Conservation (phyloP, 2,888 invertebrate genomes). For the Zootermopsis nevadensis region DNA sequence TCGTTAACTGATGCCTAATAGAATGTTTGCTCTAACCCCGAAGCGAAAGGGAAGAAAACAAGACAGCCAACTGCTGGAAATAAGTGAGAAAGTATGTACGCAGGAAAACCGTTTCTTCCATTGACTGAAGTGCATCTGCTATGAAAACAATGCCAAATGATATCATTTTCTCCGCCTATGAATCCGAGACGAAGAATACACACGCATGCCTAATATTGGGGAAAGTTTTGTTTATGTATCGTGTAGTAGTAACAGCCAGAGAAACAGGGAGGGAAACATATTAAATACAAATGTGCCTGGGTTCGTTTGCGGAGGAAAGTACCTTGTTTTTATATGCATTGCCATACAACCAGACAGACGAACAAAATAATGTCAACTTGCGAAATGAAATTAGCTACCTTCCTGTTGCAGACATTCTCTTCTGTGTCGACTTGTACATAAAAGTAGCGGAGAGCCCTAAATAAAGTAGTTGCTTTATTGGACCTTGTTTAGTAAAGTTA, state of each 20-base stretch:
- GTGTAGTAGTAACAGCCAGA: not conserved
- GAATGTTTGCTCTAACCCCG: constrained; percentile 1
- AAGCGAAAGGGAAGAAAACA: not conserved
- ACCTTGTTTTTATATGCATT: not conserved
- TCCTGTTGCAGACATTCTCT: not conserved
- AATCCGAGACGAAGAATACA: not conserved
- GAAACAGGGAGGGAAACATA: not conserved
- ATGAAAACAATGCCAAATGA: not conserved
- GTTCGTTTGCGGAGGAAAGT: not conserved
- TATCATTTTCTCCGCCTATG: not conserved
- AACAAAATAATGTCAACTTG: not conserved
- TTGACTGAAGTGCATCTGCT: too few species aligned
- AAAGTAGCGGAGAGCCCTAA: not conserved
- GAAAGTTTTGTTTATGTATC: too few species aligned
- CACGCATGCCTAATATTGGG: too few species aligned
- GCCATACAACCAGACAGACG: not conserved
- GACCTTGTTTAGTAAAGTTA: not conserved
- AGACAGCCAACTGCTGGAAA: constrained; percentile 1
- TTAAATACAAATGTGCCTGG: not conserved
- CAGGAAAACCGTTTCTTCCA: not conserved
- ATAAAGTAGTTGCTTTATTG: not conserved
- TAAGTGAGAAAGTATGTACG: not conserved
- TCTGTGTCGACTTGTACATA: not conserved
- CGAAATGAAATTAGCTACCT: constrained; percentile 13
- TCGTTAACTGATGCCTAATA: constrained; percentile 23